Conservation (phyloP, 2,113 vertebrate species). For the Anoura caudifer region DNA sequence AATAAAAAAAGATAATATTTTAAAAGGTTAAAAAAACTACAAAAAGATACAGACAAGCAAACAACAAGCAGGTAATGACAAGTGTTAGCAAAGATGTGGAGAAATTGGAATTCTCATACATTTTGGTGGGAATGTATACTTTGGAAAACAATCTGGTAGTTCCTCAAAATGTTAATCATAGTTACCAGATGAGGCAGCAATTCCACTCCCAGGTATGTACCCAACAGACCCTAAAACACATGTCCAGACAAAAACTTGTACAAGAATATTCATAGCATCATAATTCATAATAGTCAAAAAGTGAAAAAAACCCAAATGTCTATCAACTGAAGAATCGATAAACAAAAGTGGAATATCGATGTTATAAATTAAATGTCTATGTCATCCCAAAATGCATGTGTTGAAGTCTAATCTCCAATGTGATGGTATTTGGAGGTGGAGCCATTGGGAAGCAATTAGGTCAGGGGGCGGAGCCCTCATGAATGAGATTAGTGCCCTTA, state of each 20-base stretch:
- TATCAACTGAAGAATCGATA: background rate
- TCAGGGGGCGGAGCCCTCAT: background rate
- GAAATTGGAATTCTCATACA: background rate
- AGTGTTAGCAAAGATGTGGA: background rate
- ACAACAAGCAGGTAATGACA: background rate
- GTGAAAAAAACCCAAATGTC: background rate
- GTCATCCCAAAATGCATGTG: background rate
- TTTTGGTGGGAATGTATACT: background rate
- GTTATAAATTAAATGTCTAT: background rate
- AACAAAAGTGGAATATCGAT: background rate
- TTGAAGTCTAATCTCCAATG: background rate
- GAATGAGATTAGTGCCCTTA: background rate
- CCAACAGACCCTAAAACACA: background rate
- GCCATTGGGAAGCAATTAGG: background rate
- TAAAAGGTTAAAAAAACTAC: background rate
- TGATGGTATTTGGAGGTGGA: background rate
- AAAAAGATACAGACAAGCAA: background rate
- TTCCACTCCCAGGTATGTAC: background rate
- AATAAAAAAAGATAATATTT: background rate
- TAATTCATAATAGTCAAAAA: background rate
- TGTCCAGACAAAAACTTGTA: background rate
- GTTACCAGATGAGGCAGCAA: background rate
- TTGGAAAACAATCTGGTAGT: background rate
- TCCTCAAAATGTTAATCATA: slow-evolving; percentile 13
- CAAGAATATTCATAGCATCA: background rate